phyloP scores from a whole-genome alignment of 2,113 vertebrate genomes.

The Neomonachus schauinslandi region DNA sequence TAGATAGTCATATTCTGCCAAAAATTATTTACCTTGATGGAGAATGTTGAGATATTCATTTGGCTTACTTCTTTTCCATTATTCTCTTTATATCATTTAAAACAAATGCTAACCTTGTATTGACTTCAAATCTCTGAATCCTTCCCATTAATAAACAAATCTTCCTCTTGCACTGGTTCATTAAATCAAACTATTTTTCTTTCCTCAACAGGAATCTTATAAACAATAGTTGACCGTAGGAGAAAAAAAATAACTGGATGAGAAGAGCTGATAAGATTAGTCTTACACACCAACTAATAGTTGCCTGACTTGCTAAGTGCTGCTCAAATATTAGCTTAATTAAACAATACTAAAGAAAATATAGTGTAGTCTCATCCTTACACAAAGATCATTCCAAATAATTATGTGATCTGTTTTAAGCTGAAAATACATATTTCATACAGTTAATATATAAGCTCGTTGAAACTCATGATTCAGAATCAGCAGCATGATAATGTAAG shows the following conservation, averaged over 20 bases:
- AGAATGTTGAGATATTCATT: neutral
- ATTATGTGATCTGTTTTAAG: neutral
- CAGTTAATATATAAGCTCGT: neutral
- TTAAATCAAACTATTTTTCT: neutral
- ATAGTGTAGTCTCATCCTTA: neutral
- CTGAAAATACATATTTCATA: neutral
- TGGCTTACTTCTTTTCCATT: neutral
- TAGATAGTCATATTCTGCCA: neutral
- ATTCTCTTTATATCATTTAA: neutral
- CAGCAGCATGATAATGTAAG: neutral
- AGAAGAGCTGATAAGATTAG: neutral
- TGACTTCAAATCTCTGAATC: neutral
- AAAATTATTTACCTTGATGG: neutral
- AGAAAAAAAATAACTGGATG: neutral
- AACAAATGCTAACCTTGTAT: neutral
- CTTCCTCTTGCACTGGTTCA: neutral
- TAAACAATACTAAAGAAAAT: neutral
- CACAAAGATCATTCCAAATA: neutral
- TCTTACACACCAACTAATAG: neutral
- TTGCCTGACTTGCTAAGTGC: neutral
- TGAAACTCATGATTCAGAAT: neutral
- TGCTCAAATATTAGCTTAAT: neutral
- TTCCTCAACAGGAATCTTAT: neutral
- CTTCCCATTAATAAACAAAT: neutral
- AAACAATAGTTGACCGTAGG: neutral